Evolutionary conservation across 2,797 vertebrate species (phyloP), one percentile per base, ranked within the genome.

Genomic region (Acipenser oxyrinchus): DNA sequence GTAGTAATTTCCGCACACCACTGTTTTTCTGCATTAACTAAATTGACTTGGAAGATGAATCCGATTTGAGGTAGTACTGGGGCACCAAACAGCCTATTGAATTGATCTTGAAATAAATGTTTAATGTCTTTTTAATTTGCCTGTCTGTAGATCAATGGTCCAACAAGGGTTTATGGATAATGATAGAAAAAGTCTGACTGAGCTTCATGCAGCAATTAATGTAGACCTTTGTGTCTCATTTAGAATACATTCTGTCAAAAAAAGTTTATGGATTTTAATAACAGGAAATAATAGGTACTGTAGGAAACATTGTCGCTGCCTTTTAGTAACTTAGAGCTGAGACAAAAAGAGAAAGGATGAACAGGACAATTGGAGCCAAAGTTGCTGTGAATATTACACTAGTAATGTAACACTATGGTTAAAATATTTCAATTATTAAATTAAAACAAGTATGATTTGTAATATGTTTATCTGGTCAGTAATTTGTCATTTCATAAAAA

Each of bases 11-110:
- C 76, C 63, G 23, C 0, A 61, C 69, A 71, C 12, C 69, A 48
- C 60, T 62, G 70, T 71, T 76, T 78, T 66, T 60, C 37, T 67
- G 70, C 37, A 68, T 68, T 76, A 75, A 71, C 55, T 73, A 71
- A 79, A 73, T 71, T 60, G 63, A 73, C 23, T 64, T 51, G 66
- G 55, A 69, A 74, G 68, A 64, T 49, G 13, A 70, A 65, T 69
- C 64, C 70, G 66, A 73, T 49, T 65, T 66, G 37, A 77, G 64
- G 57, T 48, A 71, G 53, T 37, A 58, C 11, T 51, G 50, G 70
- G 70, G 69, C 12, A 72, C 8, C 66, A 65, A 72, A 49, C 58
- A 48, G 62, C 2, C 60, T 10, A 65, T 1, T 74, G 70, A 73
- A 37, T 37, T 68, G 8, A 51, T 52, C 53, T 55, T 68, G 70